Evolutionary conservation across 2,797 vertebrate genomes (phyloP).

Genomic region (Micropoecilia bifurca): DNA sequence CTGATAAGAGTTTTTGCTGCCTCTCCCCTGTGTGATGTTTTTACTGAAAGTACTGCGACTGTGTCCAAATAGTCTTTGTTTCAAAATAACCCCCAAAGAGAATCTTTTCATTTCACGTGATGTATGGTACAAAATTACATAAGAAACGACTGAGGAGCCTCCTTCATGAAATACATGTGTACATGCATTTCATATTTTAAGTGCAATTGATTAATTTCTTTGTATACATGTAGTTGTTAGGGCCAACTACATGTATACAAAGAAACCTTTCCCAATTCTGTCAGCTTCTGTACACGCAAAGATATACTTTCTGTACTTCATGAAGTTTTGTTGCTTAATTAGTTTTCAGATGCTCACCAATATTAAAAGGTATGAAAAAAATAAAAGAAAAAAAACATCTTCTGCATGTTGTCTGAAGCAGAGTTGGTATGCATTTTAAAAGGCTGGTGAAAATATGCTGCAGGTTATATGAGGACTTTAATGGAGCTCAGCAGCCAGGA

Average conservation of each 20-base stretch:
- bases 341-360: slow-evolving; percentile 27
- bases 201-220: background rate
- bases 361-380: slow-evolving; percentile 57
- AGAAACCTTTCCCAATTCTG: background rate
- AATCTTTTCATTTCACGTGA: background rate
- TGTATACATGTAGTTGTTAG: background rate
- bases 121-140: background rate
- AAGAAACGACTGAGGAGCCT: background rate
- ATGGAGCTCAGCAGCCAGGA: slow-evolving; percentile 66
- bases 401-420: slow-evolving; percentile 54
- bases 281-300: background rate
- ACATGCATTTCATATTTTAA: background rate
- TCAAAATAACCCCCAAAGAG: background rate
- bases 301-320: slow-evolving; percentile 17
- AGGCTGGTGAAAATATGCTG: slow-evolving; percentile 68
- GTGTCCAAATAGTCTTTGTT: no score
- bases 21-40: background rate
- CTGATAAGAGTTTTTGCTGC: slow-evolving; percentile 1
- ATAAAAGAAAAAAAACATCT: slow-evolving; percentile 57
- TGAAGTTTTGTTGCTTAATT: slow-evolving; percentile 40
- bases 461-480: slow-evolving; percentile 73
- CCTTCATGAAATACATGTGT: background rate
- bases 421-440: slow-evolving; percentile 70
- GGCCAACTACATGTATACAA: no score
- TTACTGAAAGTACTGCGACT: background rate